These are phyloP conservation scores for Morpho deidamia DNA, from an alignment of 2,888 invertebrate species.

Conservation along the genomic window DNA sequence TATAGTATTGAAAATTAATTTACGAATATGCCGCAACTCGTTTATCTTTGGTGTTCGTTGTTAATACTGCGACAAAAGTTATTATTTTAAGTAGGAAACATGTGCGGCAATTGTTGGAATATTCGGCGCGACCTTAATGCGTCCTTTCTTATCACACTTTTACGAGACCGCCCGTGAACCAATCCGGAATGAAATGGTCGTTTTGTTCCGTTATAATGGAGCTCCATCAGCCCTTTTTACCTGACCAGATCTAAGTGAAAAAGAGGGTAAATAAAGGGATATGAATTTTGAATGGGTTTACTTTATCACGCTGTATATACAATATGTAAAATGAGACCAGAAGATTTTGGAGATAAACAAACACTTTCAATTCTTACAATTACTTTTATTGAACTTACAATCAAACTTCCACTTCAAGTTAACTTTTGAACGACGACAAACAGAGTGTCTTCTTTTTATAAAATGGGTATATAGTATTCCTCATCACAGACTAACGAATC, in stretches of 20 bases:
- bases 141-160: conserved; percentile 19
- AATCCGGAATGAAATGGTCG: conserved; percentile 19
- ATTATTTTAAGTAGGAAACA: no score
- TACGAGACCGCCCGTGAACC: conserved; percentile 23
- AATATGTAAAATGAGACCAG: not conserved
- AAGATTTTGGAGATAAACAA: not conserved
- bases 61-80: no score
- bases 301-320: not conserved
- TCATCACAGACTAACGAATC: no score
- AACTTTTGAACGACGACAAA: no score
- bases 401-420: no score
- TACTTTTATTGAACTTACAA: no score
- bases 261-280: conserved; percentile 5
- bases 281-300: conserved; percentile 7
- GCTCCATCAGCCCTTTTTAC: conserved; percentile 18
- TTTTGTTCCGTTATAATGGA: conserved; percentile 17
- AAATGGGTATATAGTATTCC: no score
- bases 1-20: no score
- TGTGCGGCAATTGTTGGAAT: not conserved
- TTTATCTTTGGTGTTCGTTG: no score
- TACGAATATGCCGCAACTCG: no score
- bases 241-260: conserved; percentile 19
- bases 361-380: no score
- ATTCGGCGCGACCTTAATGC: conserved; percentile 6
- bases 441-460: no score